phyloP scores from a whole-genome alignment of 2,113 vertebrate species.

The Plecturocebus donacophilus region DNA sequence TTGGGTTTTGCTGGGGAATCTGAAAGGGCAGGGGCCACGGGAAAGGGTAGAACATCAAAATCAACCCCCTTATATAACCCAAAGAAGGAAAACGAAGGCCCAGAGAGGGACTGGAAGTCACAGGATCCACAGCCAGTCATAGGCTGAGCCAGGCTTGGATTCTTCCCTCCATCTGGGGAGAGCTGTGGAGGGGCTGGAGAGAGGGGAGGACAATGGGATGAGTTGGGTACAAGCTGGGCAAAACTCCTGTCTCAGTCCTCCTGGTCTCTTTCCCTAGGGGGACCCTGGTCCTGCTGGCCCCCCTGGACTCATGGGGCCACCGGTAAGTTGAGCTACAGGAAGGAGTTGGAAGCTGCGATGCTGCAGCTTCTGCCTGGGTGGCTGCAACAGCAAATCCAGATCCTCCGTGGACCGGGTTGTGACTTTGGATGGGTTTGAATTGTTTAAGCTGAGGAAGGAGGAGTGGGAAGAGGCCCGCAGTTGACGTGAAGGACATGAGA shows the following conservation, averaged over 20 bases:
- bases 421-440: not conserved
- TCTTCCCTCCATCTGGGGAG: not conserved
- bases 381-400: not conserved
- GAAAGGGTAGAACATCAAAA: not conserved
- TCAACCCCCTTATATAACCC: not conserved
- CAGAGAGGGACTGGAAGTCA: not conserved
- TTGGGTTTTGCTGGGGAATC: not conserved
- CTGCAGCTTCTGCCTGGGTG: not conserved
- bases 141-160: not conserved
- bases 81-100: not conserved
- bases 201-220: not conserved
- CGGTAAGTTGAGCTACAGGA: slow-evolving; percentile 85
- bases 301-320: slow-evolving; percentile 92
- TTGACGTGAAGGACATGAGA: not conserved
- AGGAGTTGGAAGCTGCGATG: not conserved
- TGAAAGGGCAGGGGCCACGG: not conserved
- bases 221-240: not conserved
- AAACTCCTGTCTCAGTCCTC: fast-evolving
- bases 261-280: slow-evolving; percentile 85
- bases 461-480: not conserved
- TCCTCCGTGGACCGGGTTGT: fast-evolving
- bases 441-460: not conserved
- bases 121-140: not conserved
- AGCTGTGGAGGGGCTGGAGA: not conserved
- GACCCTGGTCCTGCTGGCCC: slow-evolving; percentile 90